Percentiles rank a stretch among this genome's conserved stretches.
These are phyloP conservation scores for Notocelia uddmanniana DNA, from an alignment of 2,888 invertebrate species.

Conservation along the genomic window DNA sequence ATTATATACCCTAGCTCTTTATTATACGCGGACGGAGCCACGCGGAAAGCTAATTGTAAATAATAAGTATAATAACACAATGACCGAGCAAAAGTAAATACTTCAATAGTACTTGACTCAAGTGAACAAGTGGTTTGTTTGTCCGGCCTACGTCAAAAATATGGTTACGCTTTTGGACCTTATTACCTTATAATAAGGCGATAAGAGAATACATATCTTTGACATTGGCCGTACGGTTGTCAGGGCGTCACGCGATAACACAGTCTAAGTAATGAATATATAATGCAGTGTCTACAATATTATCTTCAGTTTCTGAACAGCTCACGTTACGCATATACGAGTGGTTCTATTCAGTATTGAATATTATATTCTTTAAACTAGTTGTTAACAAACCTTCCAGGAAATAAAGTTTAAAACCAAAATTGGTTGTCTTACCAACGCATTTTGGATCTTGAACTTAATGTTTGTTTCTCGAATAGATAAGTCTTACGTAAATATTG, in stretches of 20 bases:
- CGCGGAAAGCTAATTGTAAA: no score
- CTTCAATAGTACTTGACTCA: neutral
- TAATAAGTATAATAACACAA: neutral
- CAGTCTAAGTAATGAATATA: neutral
- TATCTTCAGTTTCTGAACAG: neutral
- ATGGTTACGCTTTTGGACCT: neutral
- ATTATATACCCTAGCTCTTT: no score
- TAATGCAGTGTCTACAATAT: neutral
- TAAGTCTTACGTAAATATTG: no score
- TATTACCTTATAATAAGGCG: neutral
- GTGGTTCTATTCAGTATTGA: neutral
- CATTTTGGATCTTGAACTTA: no score
- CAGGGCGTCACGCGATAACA: neutral
- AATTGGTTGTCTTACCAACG: no score
- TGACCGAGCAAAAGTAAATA: neutral
- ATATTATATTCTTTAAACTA: no score
- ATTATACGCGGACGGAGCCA: no score
- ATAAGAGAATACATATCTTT: neutral
- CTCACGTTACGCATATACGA: neutral
- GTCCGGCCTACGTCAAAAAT: neutral
- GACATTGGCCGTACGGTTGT: neutral
- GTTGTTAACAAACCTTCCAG: no score
- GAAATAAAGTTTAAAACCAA: no score
- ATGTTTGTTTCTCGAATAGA: no score
- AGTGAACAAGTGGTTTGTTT: neutral